These are phyloP conservation scores for Etheostoma nigrum DNA, from an alignment of 2,797 vertebrate genomes.

Conservation along the genomic window DNA sequence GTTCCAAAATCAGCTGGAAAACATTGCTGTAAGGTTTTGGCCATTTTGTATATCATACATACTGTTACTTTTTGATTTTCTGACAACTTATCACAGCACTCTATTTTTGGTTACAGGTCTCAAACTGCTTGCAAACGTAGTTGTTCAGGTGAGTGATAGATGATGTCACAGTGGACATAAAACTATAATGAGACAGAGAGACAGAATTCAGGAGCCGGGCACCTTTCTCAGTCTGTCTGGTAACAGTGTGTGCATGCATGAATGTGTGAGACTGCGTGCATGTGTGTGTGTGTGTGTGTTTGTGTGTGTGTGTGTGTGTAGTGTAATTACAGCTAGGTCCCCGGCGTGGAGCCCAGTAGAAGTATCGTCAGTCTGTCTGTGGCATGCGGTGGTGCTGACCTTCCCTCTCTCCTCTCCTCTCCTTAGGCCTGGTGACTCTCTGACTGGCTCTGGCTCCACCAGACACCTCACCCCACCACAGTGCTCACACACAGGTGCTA, in stretches of 20 bases:
- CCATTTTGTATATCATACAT: background rate
- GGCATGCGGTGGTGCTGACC: constrained; percentile 80
- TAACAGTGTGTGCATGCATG: constrained; percentile 55
- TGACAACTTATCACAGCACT: background rate
- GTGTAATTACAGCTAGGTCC: constrained; percentile 83
- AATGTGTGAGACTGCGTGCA: background rate
- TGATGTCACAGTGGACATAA: constrained; percentile 45
- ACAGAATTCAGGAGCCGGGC: constrained; percentile 58
- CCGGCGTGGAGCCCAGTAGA: constrained; percentile 81
- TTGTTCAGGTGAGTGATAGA: constrained; percentile 40
- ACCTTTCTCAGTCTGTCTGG: constrained; percentile 69
- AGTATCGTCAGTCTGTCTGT: constrained; percentile 85
- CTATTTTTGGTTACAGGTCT: background rate
- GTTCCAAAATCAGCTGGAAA: background rate
- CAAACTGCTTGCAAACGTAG: background rate
- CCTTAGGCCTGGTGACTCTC: constrained; percentile 62
- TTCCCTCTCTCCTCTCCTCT: constrained; percentile 69
- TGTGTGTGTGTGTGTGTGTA: constrained; percentile 58
- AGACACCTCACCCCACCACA: constrained; percentile 25
- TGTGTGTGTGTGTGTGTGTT: constrained; percentile 6
- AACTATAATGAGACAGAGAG: constrained; percentile 45
- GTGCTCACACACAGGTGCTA: constrained; percentile 75
- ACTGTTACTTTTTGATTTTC: background rate
- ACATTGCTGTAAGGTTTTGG: background rate
- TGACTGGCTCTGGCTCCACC: constrained; percentile 61